Conservation (phyloP, 2,797 vertebrate species). For the Eutrigla gurnardus region DNA sequence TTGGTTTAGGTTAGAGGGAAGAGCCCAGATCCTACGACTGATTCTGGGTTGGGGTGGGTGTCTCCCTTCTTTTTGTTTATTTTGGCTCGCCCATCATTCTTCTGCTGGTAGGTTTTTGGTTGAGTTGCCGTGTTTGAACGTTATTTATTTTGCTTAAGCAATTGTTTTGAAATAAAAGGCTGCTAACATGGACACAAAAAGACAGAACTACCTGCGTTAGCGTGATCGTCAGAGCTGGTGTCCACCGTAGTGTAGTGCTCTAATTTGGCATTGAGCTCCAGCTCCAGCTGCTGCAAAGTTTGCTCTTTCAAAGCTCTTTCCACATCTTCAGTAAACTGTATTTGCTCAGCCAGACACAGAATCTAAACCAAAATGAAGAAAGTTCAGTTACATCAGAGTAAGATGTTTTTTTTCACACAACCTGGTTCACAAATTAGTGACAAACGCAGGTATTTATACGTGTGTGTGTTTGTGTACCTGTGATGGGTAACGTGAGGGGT, state of each 20-base stretch:
- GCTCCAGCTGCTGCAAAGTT: conserved; percentile 90
- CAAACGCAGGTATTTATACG: too few relatives aligned
- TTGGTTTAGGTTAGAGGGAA: too few relatives aligned
- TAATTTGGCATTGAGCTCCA: conserved; percentile 90
- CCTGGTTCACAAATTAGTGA: background rate
- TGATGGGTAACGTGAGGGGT: conserved; percentile 92
- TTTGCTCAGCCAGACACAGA: conserved; percentile 95
- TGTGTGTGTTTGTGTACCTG: conserved; percentile 84
- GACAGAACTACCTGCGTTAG: conserved; percentile 79
- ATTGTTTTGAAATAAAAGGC: too few relatives aligned
- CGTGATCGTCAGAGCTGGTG: conserved; percentile 80
- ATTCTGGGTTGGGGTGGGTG: too few relatives aligned
- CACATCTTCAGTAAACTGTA: conserved; percentile 97
- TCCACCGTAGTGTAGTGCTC: conserved; percentile 92
- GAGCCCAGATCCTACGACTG: too few relatives aligned
- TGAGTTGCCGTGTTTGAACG: too few relatives aligned
- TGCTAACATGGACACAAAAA: conserved; percentile 15
- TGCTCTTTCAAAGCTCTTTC: conserved; percentile 89
- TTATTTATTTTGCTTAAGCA: too few relatives aligned
- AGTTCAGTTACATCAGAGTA: background rate
- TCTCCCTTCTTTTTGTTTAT: too few relatives aligned
- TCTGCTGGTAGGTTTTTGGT: too few relatives aligned
- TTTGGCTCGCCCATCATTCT: too few relatives aligned
- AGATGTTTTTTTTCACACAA: background rate
- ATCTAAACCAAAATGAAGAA: conserved; percentile 81